Evolutionary conservation across 2,888 invertebrate species (phyloP).

Genomic region (Linnaemya vulpina): DNA sequence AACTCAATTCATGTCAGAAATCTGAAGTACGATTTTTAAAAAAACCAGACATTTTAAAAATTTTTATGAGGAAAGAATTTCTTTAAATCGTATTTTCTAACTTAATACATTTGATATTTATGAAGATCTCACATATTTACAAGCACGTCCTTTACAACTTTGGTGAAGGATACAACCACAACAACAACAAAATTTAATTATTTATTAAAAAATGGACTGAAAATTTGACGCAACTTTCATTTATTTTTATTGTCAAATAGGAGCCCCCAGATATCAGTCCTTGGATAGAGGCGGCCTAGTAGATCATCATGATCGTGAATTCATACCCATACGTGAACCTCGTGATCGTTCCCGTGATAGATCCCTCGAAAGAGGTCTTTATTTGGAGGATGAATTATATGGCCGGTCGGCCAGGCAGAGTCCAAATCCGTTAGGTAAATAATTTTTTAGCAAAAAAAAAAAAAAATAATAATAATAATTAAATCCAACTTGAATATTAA

Average conservation of each 20-base stretch:
- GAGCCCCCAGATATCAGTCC: constrained; percentile 86
- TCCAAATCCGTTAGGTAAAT: constrained; percentile 85
- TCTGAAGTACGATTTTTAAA: too few species aligned
- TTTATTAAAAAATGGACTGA: too few species aligned
- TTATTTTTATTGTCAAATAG: constrained; percentile 34
- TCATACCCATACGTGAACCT: constrained; percentile 92
- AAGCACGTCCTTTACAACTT: not conserved
- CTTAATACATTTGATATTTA: not conserved
- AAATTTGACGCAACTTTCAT: not conserved
- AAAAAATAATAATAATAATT: not conserved
- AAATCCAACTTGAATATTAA: not conserved
- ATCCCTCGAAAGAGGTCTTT: constrained; percentile 87
- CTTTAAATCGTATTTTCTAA: too few species aligned
- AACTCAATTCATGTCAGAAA: too few species aligned
- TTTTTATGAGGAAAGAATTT: too few species aligned
- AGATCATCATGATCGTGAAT: constrained; percentile 91
- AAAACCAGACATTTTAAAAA: too few species aligned
- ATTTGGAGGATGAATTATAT: constrained; percentile 88
- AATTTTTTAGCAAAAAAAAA: not conserved
- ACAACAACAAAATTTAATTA: too few species aligned
- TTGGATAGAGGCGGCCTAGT: constrained; percentile 88
- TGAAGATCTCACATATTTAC: not conserved
- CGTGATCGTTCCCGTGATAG: constrained; percentile 87
- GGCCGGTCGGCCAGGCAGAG: constrained; percentile 88
- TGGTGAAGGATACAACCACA: too few species aligned